These are phyloP conservation scores for Antheraea mylitta DNA, from an alignment of 1,140 invertebrate species.

Conservation along the genomic window DNA sequence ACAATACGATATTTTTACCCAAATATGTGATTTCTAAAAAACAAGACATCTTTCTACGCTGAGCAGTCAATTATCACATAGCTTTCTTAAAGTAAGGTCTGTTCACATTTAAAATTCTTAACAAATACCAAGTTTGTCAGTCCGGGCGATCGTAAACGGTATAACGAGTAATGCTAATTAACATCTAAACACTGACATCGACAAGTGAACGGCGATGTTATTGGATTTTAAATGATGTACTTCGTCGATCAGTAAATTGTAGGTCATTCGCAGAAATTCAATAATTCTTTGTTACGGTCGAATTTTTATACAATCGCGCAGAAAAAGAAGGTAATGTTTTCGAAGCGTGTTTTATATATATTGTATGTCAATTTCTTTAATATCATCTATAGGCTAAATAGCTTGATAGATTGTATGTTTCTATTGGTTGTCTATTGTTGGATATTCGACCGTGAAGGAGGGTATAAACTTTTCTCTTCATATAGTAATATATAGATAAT, in stretches of 20 bases:
- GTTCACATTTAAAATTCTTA: background rate
- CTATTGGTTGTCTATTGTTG: no score
- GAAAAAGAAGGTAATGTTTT: no score
- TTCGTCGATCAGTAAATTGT: background rate
- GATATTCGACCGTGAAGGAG: no score
- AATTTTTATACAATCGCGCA: background rate
- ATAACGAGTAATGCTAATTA: background rate
- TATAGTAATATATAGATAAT: no score
- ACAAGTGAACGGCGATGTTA: constrained; percentile 2
- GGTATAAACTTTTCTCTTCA: no score
- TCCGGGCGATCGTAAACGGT: background rate
- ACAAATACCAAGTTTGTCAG: background rate
- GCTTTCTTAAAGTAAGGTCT: background rate
- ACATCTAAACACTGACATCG: background rate
- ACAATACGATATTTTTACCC: background rate
- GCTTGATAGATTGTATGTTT: no score
- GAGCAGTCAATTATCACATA: background rate
- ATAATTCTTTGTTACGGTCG: background rate
- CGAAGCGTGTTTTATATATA: no score
- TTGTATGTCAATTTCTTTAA: no score
- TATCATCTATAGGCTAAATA: no score
- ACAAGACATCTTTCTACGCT: background rate
- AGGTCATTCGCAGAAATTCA: background rate
- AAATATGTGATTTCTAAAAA: background rate
- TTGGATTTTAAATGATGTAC: background rate